Conservation (phyloP, 2,888 invertebrate species). For the Meloe dianella region DNA sequence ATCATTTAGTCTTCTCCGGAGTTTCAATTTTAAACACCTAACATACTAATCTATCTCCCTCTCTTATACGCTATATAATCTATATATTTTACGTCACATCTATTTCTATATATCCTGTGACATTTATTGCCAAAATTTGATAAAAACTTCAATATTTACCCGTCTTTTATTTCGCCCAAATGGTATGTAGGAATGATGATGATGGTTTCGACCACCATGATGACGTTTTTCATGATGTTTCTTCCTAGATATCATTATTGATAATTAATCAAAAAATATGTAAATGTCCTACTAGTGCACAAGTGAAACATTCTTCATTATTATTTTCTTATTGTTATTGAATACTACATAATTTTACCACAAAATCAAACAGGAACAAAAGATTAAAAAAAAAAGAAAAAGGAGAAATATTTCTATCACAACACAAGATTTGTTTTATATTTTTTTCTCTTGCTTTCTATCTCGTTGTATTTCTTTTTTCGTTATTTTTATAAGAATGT, state of each 20-base stretch:
- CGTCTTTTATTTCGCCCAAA: conserved; percentile 48
- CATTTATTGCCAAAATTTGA: conserved; percentile 10
- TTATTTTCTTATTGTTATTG: not conserved
- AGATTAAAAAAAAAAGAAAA: not conserved
- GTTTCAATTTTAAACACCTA: conserved; percentile 18
- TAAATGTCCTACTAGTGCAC: conserved; percentile 2
- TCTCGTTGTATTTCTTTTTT: not conserved
- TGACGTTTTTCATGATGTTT: conserved; percentile 36
- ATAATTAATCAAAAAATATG: conserved; percentile 29
- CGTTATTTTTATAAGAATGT: conserved; percentile 22
- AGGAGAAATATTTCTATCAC: conserved; percentile 3
- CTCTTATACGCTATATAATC: not conserved
- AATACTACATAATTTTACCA: not conserved
- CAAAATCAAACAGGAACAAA: not conserved
- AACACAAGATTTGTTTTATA: not conserved
- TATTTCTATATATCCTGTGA: conserved; percentile 20
- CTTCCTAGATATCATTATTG: conserved; percentile 43
- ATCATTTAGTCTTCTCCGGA: not conserved
- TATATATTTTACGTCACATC: conserved; percentile 14
- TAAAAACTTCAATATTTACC: conserved; percentile 44
- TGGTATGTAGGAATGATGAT: conserved; percentile 50
- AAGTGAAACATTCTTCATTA: conserved; percentile 17
- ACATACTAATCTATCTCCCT: conserved; percentile 1
- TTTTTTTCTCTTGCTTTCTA: not conserved
- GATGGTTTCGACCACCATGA: conserved; percentile 43